Conservation (phyloP, 2,113 vertebrate genomes). For the Donacobius atricapilla region DNA sequence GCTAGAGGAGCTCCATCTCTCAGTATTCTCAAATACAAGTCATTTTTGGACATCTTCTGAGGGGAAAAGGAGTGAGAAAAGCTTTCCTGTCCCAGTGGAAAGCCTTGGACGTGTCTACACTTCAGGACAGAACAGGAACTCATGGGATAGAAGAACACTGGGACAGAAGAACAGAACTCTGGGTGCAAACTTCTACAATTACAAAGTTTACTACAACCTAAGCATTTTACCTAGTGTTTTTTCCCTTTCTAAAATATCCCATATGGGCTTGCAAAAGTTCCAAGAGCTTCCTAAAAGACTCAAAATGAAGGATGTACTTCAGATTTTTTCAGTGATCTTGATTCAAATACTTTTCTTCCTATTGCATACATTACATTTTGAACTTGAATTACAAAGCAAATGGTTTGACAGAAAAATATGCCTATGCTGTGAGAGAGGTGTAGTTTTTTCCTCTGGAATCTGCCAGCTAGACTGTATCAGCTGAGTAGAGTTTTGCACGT, state of each 20-base stretch:
- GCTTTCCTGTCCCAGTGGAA: neutral
- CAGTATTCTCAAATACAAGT: neutral
- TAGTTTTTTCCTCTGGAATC: neutral
- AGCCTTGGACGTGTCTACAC: neutral
- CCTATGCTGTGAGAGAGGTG: neutral
- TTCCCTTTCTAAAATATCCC: neutral
- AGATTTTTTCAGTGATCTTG: neutral
- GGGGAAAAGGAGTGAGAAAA: neutral
- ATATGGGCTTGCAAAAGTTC: neutral
- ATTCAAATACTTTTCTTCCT: neutral
- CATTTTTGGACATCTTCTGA: neutral
- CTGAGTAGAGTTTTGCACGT: conserved; percentile 18
- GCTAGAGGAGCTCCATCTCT: neutral
- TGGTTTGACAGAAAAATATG: neutral
- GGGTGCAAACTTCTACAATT: neutral
- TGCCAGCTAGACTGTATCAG: neutral
- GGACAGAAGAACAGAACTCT: neutral
- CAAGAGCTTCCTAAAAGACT: neutral
- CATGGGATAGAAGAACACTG: too few relatives aligned
- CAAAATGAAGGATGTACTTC: neutral
- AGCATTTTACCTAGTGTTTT: neutral
- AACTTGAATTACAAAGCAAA: neutral
- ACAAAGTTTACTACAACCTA: neutral
- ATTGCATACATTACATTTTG: neutral
- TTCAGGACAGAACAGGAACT: neutral